These are phyloP conservation scores for Apistogramma diplotaenia DNA, from an alignment of 2,113 vertebrate genomes.

Conservation along the genomic window DNA sequence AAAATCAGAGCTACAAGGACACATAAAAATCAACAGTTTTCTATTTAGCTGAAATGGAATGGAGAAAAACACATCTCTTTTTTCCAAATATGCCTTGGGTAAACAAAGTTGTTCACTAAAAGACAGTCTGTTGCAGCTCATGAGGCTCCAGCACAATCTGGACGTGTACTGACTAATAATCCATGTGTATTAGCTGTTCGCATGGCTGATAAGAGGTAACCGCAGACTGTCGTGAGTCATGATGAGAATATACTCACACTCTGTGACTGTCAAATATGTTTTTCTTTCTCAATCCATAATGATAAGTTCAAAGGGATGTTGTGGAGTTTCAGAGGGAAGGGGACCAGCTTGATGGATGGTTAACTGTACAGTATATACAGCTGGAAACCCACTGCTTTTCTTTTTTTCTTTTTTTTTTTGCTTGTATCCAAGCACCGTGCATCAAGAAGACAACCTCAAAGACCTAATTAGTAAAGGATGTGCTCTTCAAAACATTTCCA, in stretches of 20 bases:
- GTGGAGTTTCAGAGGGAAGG: conserved; percentile 15
- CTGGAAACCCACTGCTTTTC: conserved; percentile 43
- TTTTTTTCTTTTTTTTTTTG: conserved; percentile 21
- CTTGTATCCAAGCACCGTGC: conserved; percentile 37
- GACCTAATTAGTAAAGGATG: conserved; percentile 61
- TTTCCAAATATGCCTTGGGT: neutral
- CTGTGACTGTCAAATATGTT: conserved; percentile 37
- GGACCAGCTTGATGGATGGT: conserved; percentile 54
- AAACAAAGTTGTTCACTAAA: conserved; percentile 22
- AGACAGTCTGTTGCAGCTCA: neutral
- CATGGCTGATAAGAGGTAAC: conserved; percentile 32
- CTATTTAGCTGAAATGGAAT: neutral
- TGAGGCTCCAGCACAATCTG: conserved; percentile 23
- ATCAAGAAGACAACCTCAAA: conserved; percentile 41
- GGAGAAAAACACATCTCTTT: neutral
- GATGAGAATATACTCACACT: conserved; percentile 19
- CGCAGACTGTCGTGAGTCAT: conserved; percentile 5
- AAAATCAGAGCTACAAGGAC: neutral
- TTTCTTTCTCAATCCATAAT: conserved; percentile 29
- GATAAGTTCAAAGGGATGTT: conserved; percentile 45
- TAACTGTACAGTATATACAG: conserved; percentile 51
- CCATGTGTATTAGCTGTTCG: conserved; percentile 21
- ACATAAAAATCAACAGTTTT: neutral
- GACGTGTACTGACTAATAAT: conserved; percentile 34
- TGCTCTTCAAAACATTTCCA: conserved; percentile 56